A percentile compares a stretch with the other conserved stretches of the same genome.
phyloP scores from a whole-genome alignment of 2,888 invertebrate species.

The Axea sp. region DNA sequence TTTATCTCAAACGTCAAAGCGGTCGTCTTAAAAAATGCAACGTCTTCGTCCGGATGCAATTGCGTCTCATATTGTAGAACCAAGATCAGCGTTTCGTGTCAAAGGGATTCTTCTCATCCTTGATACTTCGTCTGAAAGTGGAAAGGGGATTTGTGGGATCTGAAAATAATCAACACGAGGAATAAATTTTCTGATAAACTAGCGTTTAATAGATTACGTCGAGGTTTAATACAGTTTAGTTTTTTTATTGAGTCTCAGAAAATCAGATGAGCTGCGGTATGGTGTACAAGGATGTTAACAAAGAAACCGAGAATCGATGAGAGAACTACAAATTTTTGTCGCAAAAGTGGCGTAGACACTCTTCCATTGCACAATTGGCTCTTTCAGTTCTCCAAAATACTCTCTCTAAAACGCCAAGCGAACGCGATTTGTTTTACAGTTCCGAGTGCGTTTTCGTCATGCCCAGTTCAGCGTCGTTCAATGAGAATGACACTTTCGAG shows the following conservation, averaged over 20 bases:
- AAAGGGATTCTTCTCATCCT: no score
- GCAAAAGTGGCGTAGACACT: conserved; percentile 58
- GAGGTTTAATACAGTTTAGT: conserved; percentile 73
- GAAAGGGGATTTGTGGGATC: no score
- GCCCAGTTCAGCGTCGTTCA: not conserved
- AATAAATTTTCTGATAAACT: conserved; percentile 74
- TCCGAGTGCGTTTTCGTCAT: conserved; percentile 15
- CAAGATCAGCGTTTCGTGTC: no score
- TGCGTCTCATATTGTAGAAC: no score
- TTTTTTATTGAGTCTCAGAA: conserved; percentile 66
- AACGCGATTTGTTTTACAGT: conserved; percentile 16
- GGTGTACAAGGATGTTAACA: conserved; percentile 63
- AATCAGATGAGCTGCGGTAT: conserved; percentile 70
- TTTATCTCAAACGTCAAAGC: no score
- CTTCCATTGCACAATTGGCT: conserved; percentile 56
- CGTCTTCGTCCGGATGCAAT: no score
- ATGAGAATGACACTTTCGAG: not conserved
- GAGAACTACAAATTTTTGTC: conserved; percentile 54
- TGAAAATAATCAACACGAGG: no score
- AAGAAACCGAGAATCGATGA: conserved; percentile 49
- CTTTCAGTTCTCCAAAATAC: conserved; percentile 42
- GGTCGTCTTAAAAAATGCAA: no score
- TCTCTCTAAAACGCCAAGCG: conserved; percentile 61
- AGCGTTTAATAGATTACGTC: conserved; percentile 76
- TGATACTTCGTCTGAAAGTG: no score